Evolutionary conservation across 1,140 invertebrate genomes (phyloP), one percentile per base, ranked within the genome.

Genomic region (Eumeta japonica): DNA sequence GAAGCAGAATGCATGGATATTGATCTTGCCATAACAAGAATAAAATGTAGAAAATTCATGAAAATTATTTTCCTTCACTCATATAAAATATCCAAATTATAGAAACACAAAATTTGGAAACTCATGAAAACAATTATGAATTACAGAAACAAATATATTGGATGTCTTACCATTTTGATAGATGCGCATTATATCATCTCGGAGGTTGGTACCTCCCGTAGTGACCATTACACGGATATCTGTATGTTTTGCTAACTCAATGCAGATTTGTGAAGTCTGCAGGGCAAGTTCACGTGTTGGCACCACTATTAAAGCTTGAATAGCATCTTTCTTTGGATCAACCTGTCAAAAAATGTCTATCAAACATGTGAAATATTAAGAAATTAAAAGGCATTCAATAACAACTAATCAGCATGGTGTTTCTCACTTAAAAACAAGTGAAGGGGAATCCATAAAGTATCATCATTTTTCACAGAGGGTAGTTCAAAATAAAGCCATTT

Each of bases 251-350:
- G 94, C 88, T 40, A 99, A 79, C 75, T 99, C 95, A 72, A 98
- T 98, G 75, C 96, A 97, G 59, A 99, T 99, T 79, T 99, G 96
- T 81, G 94, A 97, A 59, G 97, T 99, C 77, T 99, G 97, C 46
- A 99, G 83, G 47, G 97, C 97, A 72, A 99, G 81, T 78, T 99
- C 97, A 81, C 97, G 83, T 32, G 97, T 99, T 48, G 97, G 97
- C 51, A 99, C 97, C 76, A 99, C 94, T 42, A 99, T 86, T 75
- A 99, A 81, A 56, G 95, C 97, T 85, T 98, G 96, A 71, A 96
- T 96, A 65, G 80, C 81, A 76, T 92, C 87, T 81, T 90, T 88
- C 60, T 81, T 85, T 27, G 90, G 81, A 77, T 98, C 93, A 48
- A 98, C 90, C 61, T 64, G 39, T 49, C n/a, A n/a, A n/a, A n/a